Conservation (phyloP, 2,888 invertebrate genomes). For the Rotaria macrura region DNA sequence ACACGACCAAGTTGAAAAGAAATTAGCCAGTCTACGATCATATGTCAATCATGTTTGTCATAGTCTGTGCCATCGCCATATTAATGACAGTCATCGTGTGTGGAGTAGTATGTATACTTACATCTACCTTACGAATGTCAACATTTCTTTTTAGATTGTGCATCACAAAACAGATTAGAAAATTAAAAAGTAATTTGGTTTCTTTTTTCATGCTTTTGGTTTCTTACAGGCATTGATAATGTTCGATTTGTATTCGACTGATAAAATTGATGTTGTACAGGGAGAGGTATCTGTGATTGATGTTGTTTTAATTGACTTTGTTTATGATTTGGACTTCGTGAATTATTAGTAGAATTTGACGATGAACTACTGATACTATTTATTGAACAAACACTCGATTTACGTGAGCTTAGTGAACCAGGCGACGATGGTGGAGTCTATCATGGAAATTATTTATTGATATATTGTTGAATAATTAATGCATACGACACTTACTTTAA, state of each 20-base stretch:
- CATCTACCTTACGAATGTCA: too few species aligned
- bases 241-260: constrained; percentile 13
- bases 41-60: too few species aligned
- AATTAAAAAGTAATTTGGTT: too few species aligned
- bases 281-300: constrained; percentile 36
- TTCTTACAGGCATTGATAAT: not conserved
- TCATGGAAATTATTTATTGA: constrained; percentile 43
- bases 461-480: too few species aligned
- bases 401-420: constrained; percentile 73
- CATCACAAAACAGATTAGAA: not conserved
- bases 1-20: too few species aligned
- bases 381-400: constrained; percentile 79
- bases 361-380: constrained; percentile 59
- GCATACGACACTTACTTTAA: not conserved
- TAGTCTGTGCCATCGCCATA: too few species aligned
- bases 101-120: too few species aligned
- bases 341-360: constrained; percentile 34
- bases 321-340: constrained; percentile 1
- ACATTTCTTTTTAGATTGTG: too few species aligned
- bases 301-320: not conserved
- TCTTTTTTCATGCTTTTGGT: not conserved
- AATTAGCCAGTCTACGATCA: too few species aligned
- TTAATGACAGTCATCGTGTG: too few species aligned
- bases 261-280: constrained; percentile 2
- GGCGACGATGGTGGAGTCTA: constrained; percentile 66